These are phyloP conservation scores for Rhinogobius similis DNA, from an alignment of 2,113 vertebrate species.

Conservation along the genomic window DNA sequence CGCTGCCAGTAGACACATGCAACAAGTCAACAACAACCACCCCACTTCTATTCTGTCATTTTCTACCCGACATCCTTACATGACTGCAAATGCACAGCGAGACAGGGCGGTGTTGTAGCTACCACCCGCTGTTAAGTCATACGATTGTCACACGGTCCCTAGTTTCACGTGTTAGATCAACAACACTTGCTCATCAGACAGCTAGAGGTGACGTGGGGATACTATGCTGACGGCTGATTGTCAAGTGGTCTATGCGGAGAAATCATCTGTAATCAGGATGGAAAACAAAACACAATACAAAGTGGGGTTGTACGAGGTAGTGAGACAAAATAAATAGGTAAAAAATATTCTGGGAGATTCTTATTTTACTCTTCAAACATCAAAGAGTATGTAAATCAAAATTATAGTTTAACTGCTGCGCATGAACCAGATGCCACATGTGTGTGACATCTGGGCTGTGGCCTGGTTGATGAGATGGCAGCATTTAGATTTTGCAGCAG, in stretches of 20 bases:
- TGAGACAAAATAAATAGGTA: background rate
- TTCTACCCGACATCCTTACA: background rate
- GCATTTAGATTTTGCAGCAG: background rate
- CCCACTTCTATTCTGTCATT: background rate
- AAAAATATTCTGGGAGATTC: background rate
- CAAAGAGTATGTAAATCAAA: slow-evolving; percentile 18
- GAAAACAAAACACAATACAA: background rate
- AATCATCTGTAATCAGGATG: background rate
- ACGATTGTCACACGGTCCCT: background rate
- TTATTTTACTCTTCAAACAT: slow-evolving; percentile 8
- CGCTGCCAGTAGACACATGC: background rate
- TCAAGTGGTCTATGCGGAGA: background rate
- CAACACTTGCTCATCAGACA: background rate
- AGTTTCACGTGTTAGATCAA: slow-evolving; percentile 8
- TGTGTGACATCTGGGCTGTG: slow-evolving; percentile 17
- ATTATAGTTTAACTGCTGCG: background rate
- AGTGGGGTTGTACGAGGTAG: background rate
- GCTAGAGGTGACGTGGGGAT: background rate
- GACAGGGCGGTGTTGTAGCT: background rate
- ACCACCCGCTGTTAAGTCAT: slow-evolving; percentile 23
- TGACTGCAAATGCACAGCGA: background rate
- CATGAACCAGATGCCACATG: slow-evolving; percentile 13
- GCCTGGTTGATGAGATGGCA: slow-evolving; percentile 1
- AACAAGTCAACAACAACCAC: background rate
- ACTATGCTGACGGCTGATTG: background rate